phyloP scores from a whole-genome alignment of 1,140 invertebrate genomes.

The Tribolium castaneum region DNA sequence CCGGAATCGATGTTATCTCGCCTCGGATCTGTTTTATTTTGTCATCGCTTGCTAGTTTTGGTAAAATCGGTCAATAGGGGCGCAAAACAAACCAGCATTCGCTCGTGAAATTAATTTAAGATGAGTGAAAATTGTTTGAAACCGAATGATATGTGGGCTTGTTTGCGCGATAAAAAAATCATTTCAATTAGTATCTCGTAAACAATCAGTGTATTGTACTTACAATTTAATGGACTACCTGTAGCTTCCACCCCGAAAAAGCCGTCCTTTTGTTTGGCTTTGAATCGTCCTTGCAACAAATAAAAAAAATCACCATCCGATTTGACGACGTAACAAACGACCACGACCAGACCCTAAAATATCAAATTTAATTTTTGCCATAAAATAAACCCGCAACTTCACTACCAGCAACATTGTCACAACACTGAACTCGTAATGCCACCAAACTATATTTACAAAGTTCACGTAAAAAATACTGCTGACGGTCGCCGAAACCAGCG shows the following conservation, averaged over 20 bases:
- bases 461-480: slow-evolving; percentile 59
- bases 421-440: slow-evolving; percentile 54
- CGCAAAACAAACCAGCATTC: too few species aligned
- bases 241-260: slow-evolving; percentile 51
- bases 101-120: too few species aligned
- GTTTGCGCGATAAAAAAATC: not conserved
- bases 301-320: slow-evolving; percentile 49
- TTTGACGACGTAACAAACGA: slow-evolving; percentile 53
- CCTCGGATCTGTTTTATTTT: too few species aligned
- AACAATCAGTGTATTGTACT: slow-evolving; percentile 37
- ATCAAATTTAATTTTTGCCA: not conserved
- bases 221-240: slow-evolving; percentile 52
- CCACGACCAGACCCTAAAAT: slow-evolving; percentile 50
- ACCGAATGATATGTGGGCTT: not conserved
- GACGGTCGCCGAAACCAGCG: slow-evolving; percentile 46
- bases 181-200: not conserved
- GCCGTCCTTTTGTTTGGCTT: slow-evolving; percentile 37
- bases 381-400: not conserved
- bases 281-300: slow-evolving; percentile 43
- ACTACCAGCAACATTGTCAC: slow-evolving; percentile 51
- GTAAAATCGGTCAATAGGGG: too few species aligned
- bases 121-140: too few species aligned
- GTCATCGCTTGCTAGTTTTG: too few species aligned
- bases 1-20: too few species aligned
- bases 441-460: slow-evolving; percentile 52